A percentile compares a stretch with the other conserved stretches of the same genome.
These are phyloP conservation scores for Ophion costatus DNA, from an alignment of 2,888 invertebrate genomes.

Conservation along the genomic window DNA sequence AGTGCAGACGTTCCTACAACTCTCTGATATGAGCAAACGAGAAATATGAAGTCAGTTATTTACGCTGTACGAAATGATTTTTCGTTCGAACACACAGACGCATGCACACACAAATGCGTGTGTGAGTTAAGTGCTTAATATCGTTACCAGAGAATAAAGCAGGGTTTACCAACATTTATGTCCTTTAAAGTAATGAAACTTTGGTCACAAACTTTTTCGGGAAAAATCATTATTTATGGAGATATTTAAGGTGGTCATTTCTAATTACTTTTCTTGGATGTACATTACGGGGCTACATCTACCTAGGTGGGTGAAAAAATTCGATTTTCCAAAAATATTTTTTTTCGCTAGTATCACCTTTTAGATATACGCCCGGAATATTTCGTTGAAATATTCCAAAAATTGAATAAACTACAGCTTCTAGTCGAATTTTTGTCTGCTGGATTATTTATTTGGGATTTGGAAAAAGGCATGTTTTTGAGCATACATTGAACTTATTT, in stretches of 20 bases:
- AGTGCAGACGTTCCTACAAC: conserved; percentile 46
- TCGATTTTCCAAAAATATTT: too few species aligned
- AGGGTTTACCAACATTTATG: background rate
- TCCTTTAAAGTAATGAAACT: background rate
- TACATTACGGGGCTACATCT: too few species aligned
- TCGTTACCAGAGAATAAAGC: background rate
- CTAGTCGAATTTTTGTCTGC: too few species aligned
- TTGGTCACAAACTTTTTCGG: background rate
- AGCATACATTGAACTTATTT: too few species aligned
- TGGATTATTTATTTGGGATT: too few species aligned
- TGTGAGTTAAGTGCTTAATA: background rate
- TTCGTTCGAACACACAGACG: conserved; percentile 5
- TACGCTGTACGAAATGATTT: conserved; percentile 40
- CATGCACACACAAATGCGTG: background rate
- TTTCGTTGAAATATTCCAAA: too few species aligned
- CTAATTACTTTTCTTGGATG: too few species aligned
- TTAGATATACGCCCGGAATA: too few species aligned
- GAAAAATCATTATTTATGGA: background rate
- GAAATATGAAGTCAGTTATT: conserved; percentile 54
- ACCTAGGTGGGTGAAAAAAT: too few species aligned
- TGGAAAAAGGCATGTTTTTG: too few species aligned
- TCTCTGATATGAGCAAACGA: conserved; percentile 30
- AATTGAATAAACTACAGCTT: too few species aligned
- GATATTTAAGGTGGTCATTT: background rate
- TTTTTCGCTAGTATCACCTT: too few species aligned